phyloP scores from a whole-genome alignment of 2,888 invertebrate species.

The Heliconius ismenius region DNA sequence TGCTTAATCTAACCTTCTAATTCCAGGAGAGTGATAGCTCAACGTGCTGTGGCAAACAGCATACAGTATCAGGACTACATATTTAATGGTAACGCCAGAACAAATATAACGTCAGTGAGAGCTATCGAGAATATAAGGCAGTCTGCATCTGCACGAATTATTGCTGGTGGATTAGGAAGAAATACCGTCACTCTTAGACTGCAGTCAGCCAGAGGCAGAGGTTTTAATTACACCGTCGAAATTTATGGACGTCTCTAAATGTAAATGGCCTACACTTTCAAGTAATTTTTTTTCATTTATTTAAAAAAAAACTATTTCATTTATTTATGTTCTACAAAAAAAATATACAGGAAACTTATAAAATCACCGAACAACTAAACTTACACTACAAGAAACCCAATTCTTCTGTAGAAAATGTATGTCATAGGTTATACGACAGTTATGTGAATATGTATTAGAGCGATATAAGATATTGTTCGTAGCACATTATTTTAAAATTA shows the following conservation, averaged over 20 bases:
- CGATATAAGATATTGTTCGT: no score
- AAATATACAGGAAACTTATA: no score
- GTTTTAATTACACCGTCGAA: conserved; percentile 3
- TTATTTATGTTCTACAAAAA: no score
- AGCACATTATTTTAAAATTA: no score
- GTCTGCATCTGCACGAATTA: conserved; percentile 4
- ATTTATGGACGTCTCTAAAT: neutral
- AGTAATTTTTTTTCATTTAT: no score
- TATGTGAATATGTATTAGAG: no score
- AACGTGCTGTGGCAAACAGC: neutral
- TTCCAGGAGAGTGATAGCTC: neutral
- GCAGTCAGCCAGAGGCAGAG: conserved; percentile 6
- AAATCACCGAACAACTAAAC: no score
- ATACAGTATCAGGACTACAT: neutral
- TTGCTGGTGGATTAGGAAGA: neutral
- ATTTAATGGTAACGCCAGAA: neutral
- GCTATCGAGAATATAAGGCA: neutral
- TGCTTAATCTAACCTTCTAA: neutral
- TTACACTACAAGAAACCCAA: no score
- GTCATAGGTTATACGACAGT: no score
- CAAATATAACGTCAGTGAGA: conserved; percentile 8
- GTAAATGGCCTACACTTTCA: neutral
- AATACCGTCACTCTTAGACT: conserved; percentile 9
- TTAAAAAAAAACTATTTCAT: no score
- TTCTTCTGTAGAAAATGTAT: no score